phyloP scores from a whole-genome alignment of 2,888 invertebrate genomes.

The Luperina nickerlii region DNA sequence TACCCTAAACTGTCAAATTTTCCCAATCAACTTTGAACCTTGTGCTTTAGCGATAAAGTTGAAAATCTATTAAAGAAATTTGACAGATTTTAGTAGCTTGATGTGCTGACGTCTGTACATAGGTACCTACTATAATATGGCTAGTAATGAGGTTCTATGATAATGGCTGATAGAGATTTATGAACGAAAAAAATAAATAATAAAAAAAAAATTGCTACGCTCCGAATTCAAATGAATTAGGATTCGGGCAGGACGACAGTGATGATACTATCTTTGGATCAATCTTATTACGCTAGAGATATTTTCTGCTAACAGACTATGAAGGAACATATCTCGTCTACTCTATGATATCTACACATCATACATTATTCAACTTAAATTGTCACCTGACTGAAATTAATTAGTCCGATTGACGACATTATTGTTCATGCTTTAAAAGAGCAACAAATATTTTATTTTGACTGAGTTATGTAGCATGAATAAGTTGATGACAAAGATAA shows the following conservation, averaged over 20 bases:
- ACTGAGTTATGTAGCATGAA: neutral
- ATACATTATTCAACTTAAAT: conserved; percentile 27
- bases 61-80: too few species aligned
- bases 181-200: too few species aligned
- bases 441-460: neutral
- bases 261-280: too few species aligned
- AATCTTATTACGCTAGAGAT: neutral
- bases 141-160: neutral
- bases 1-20: too few species aligned
- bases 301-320: neutral
- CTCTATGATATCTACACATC: neutral
- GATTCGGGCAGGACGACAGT: neutral
- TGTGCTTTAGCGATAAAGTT: too few species aligned
- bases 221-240: too few species aligned
- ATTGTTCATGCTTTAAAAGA: neutral
- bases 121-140: too few species aligned
- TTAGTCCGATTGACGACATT: conserved; percentile 29
- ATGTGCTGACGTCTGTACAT: too few species aligned
- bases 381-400: conserved; percentile 20
- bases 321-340: neutral
- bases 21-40: too few species aligned
- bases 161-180: neutral
- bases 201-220: neutral
- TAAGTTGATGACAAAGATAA: neutral
- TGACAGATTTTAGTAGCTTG: too few species aligned